Evolutionary conservation across 2,113 vertebrate species (phyloP), one percentile per base, ranked within the genome.

Genomic region (Deroptyus accipitrinus): DNA sequence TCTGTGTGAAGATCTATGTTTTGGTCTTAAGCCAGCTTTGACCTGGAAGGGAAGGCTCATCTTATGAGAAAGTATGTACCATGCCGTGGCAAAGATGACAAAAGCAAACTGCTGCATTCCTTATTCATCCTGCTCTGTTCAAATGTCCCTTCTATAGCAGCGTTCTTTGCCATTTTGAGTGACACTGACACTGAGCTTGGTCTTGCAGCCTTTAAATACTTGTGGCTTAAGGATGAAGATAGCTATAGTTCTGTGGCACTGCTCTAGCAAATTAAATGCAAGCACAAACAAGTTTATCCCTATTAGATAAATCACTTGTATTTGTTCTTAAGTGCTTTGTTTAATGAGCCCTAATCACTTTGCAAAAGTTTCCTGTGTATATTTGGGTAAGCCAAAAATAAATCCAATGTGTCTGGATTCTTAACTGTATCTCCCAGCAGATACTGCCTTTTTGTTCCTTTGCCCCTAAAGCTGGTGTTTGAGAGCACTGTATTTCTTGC

Each of bases 361-460:
- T 73, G 62, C 57, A 52, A 81, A 96, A 73, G 75, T 83, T 94
- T 93, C 77, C 69, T 82, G 83, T 57, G 66, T 80, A 2, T 78
- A 68, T 92, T 92, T 87, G 81, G 37, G 83, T 89, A 74, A 91
- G 62, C 69, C 44, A 93, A 87, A 94, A 95, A 96, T 95, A 95
- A 92, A 89, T 62, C 23, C 66, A 41, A 5, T 78, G 82, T 90
- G 76, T 68, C 76, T 92, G 72, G 5, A 79, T 27, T 81, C 51
- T 55, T 88, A 91, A 42, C 67, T 72, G 20, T 9, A 7, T 61
- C 74, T 85, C 59, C 49, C 52, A 82, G 62, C 51, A 90, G 66
- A 79, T 64, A 31, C 24, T 78, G 19, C 30, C 25, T 78, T 75
- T 92, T 84, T 2, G 8, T 64, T 75, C 15, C 55, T 39, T 89